These are phyloP conservation scores for Chelmon rostratus DNA, from an alignment of 2,797 vertebrate genomes.

Conservation along the genomic window DNA sequence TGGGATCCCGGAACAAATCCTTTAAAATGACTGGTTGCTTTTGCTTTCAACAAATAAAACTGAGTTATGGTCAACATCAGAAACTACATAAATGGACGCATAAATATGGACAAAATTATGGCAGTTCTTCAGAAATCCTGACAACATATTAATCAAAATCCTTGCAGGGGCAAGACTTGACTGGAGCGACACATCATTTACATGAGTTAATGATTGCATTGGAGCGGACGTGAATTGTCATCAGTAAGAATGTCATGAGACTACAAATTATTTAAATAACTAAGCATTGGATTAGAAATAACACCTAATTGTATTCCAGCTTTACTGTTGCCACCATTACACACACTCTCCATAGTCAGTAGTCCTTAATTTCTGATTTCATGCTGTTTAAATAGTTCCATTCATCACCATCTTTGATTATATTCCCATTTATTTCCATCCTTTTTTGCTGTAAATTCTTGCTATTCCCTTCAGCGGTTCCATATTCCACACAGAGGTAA, in stretches of 20 bases:
- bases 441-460: background rate
- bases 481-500: background rate
- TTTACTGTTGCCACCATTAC: slow-evolving; percentile 9
- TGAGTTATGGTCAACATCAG: slow-evolving; percentile 23
- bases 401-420: slow-evolving; percentile 35
- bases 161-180: slow-evolving; percentile 17
- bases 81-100: slow-evolving; percentile 10
- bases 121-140: slow-evolving; percentile 22
- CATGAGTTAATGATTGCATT: slow-evolving; percentile 36
- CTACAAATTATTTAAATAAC: slow-evolving; percentile 30
- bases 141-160: slow-evolving; percentile 36
- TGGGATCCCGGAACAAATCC: slow-evolving; percentile 51
- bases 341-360: slow-evolving; percentile 12
- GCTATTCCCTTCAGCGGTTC: background rate
- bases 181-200: slow-evolving; percentile 42
- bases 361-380: slow-evolving; percentile 38
- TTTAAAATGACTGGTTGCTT: slow-evolving; percentile 51
- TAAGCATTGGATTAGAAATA: slow-evolving; percentile 26
- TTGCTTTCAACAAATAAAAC: slow-evolving; percentile 20
- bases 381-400: slow-evolving; percentile 20
- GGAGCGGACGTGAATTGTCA: slow-evolving; percentile 23
- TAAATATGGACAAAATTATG: slow-evolving; percentile 36
- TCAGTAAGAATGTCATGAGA: slow-evolving; percentile 16
- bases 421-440: slow-evolving; percentile 4
- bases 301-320: slow-evolving; percentile 29